phyloP scores from a whole-genome alignment of 2,113 vertebrate species.

The Vulpes vulpes region DNA sequence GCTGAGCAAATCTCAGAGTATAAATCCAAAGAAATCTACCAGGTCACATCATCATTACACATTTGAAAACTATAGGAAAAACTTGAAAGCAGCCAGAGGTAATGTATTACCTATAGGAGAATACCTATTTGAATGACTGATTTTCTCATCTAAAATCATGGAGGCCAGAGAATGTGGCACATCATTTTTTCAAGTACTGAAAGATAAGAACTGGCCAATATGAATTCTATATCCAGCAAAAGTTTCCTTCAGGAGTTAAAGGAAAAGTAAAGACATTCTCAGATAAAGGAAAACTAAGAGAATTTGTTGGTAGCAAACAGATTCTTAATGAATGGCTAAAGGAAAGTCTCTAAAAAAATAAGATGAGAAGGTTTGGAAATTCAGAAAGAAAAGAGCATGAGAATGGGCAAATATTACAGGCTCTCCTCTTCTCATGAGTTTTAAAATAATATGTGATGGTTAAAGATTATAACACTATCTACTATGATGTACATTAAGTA shows the following conservation, averaged over 20 bases:
- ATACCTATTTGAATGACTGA: background rate
- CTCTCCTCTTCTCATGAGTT: background rate
- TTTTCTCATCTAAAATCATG: background rate
- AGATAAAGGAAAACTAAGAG: conserved; percentile 6
- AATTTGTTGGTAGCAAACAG: background rate
- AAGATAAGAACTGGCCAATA: background rate
- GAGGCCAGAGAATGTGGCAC: background rate
- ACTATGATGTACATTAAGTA: background rate
- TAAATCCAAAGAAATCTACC: background rate
- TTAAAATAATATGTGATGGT: background rate
- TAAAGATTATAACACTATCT: background rate
- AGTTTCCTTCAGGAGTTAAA: background rate
- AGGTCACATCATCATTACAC: background rate
- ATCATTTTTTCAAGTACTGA: background rate
- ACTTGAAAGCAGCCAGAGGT: background rate
- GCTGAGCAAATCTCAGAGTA: background rate
- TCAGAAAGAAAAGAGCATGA: background rate
- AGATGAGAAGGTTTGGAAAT: background rate
- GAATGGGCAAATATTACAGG: background rate
- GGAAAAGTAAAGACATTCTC: background rate
- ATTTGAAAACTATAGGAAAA: background rate
- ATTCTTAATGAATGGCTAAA: background rate
- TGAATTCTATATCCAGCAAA: background rate
- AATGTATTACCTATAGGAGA: background rate
- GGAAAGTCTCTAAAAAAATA: background rate